Conservation (phyloP, 2,888 invertebrate genomes). For the Halictus ligatus region DNA sequence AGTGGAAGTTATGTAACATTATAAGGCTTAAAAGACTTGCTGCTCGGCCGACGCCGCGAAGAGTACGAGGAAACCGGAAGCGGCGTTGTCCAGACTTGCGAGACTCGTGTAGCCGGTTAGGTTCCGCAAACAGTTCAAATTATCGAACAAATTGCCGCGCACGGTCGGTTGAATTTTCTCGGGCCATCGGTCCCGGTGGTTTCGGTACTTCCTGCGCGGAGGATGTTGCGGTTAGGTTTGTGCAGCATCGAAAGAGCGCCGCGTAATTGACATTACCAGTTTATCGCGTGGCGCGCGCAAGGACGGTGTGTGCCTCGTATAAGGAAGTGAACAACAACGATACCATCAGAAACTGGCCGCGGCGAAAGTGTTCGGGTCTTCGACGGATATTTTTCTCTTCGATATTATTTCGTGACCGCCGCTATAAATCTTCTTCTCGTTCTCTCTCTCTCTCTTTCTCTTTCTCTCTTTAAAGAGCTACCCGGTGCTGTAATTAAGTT, state of each 20-base stretch:
- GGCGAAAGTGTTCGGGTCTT: slow-evolving; percentile 57
- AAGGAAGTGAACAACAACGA: slow-evolving; percentile 59
- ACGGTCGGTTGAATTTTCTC: neutral
- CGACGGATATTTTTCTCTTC: slow-evolving; percentile 34
- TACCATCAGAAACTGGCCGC: slow-evolving; percentile 31
- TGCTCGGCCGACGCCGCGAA: neutral
- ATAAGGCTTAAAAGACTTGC: neutral
- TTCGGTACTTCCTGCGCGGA: slow-evolving; percentile 48
- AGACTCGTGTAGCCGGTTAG: neutral
- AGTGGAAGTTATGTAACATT: no score
- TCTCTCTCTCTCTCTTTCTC: neutral
- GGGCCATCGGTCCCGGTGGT: slow-evolving; percentile 34
- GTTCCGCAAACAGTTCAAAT: neutral
- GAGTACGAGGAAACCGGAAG: neutral
- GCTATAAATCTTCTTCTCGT: slow-evolving; percentile 40
- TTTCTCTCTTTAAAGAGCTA: slow-evolving; percentile 7
- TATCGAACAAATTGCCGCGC: neutral
- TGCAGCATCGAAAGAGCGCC: slow-evolving; percentile 23
- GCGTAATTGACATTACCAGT: slow-evolving; percentile 59
- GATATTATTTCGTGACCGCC: slow-evolving; percentile 45
- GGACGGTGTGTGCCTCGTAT: slow-evolving; percentile 49
- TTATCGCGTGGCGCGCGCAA: slow-evolving; percentile 47
- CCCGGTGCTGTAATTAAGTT: slow-evolving; percentile 59
- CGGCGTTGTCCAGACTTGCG: neutral
- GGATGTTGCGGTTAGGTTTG: slow-evolving; percentile 55